A percentile compares a stretch with the other conserved stretches of the same genome.
Evolutionary conservation across 2,888 invertebrate species (phyloP).

Genomic region (Ligdia adustata): DNA sequence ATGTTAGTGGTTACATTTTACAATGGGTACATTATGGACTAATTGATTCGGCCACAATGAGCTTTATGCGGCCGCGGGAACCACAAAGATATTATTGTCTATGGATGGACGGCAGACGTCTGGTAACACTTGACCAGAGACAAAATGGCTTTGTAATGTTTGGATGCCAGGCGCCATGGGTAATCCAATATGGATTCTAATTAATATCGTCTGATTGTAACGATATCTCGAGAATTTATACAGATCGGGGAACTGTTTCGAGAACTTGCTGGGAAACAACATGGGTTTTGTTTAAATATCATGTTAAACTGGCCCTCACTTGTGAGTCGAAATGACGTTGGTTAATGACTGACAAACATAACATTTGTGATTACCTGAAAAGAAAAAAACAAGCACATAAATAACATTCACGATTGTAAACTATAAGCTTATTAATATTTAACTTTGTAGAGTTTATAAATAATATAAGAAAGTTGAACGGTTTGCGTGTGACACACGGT

Average conservation of each 20-base stretch:
- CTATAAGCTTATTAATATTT: too few relatives aligned
- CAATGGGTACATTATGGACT: slow-evolving; percentile 80
- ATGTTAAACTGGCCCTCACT: slow-evolving; percentile 7
- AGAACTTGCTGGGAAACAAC: slow-evolving; percentile 15
- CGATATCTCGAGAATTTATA: slow-evolving; percentile 27
- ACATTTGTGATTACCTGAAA: slow-evolving; percentile 26
- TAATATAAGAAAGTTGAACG: too few relatives aligned
- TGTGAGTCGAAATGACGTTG: not conserved
- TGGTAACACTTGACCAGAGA: slow-evolving; percentile 82
- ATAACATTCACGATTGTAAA: not conserved
- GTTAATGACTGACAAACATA: too few relatives aligned
- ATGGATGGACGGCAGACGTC: slow-evolving; percentile 75
- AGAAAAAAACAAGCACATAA: slow-evolving; percentile 5
- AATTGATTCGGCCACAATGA: slow-evolving; percentile 81
- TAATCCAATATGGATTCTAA: slow-evolving; percentile 63
- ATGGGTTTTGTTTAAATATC: slow-evolving; percentile 9
- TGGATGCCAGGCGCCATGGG: slow-evolving; percentile 77
- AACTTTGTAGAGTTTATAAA: too few relatives aligned
- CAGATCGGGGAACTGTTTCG: slow-evolving; percentile 16
- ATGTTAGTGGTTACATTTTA: slow-evolving; percentile 72
- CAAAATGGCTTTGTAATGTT: slow-evolving; percentile 81
- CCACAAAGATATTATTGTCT: slow-evolving; percentile 80
- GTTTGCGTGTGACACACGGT: too few relatives aligned
- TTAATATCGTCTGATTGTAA: slow-evolving; percentile 43
- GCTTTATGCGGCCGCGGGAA: slow-evolving; percentile 67